A percentile compares a stretch with the other conserved stretches of the same genome.
Evolutionary conservation across 2,888 invertebrate species (phyloP).

Genomic region (Drepana falcataria): DNA sequence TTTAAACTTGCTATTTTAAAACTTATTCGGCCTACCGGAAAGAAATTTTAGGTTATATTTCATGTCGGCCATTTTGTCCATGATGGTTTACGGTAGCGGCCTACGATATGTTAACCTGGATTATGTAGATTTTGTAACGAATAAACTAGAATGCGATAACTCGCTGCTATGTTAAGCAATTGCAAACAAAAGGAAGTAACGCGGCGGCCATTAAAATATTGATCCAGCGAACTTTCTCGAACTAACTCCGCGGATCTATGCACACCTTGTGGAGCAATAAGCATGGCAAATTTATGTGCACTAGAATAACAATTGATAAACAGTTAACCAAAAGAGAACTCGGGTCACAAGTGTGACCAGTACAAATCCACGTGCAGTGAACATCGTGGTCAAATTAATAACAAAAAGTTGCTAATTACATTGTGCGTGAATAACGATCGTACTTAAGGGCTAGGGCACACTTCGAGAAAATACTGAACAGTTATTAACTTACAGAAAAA

Average conservation of each 20-base stretch:
- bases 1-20: too few relatives aligned
- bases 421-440: too few relatives aligned
- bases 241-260: constrained; percentile 23
- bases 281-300: neutral
- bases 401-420: neutral
- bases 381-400: neutral
- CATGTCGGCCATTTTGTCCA: too few relatives aligned
- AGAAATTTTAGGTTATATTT: too few relatives aligned
- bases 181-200: constrained; percentile 3
- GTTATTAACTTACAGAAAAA: too few relatives aligned
- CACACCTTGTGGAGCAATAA: constrained; percentile 5
- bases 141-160: too few relatives aligned
- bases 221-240: constrained; percentile 53
- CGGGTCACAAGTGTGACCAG: neutral
- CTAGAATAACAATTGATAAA: neutral
- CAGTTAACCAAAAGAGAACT: constrained; percentile 3
- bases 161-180: constrained; percentile 1
- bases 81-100: too few relatives aligned
- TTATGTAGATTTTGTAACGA: too few relatives aligned
- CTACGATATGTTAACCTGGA: too few relatives aligned
- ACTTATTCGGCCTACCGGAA: too few relatives aligned
- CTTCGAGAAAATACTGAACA: constrained; percentile 2
- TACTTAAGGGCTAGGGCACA: neutral
- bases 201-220: constrained; percentile 53
- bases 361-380: too few relatives aligned